Percentiles rank a stretch among this genome's conserved stretches.
These are phyloP conservation scores for Disparrhopalites patrizii DNA, from an alignment of 2,888 invertebrate species.

Conservation along the genomic window DNA sequence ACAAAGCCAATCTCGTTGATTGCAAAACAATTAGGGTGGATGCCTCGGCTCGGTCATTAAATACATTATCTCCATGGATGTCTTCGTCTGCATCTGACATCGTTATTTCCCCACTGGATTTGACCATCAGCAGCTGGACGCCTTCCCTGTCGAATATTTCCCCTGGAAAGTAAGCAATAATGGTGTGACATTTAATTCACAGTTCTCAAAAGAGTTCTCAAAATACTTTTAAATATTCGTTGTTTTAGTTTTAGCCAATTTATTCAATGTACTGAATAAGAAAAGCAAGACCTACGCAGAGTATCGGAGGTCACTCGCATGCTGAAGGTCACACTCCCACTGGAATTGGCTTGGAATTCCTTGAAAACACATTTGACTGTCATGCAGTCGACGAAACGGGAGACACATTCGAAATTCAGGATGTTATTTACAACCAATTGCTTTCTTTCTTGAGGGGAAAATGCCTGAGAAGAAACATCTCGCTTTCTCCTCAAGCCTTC, in stretches of 20 bases:
- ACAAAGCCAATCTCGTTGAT: slow-evolving; percentile 6
- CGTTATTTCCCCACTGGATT: not conserved
- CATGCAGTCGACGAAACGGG: slow-evolving; percentile 16
- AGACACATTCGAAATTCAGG: slow-evolving; percentile 6
- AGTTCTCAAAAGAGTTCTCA: not conserved
- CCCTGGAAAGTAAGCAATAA: slow-evolving; percentile 10
- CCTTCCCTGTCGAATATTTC: slow-evolving; percentile 7
- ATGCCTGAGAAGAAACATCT: no score
- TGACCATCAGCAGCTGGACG: not conserved
- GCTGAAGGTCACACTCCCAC: slow-evolving; percentile 15
- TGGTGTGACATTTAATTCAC: no score
- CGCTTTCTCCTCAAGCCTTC: no score
- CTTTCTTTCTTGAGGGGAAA: no score
- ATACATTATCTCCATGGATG: not conserved
- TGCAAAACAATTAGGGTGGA: no score
- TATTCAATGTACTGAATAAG: no score
- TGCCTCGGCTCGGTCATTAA: slow-evolving; percentile 5
- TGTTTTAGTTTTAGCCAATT: not conserved
- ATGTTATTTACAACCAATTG: no score
- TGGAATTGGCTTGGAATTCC: slow-evolving; percentile 13
- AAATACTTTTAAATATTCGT: not conserved
- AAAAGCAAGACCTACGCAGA: slow-evolving; percentile 10
- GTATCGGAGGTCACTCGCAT: slow-evolving; percentile 13
- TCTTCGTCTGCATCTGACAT: slow-evolving; percentile 1
- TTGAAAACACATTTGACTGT: slow-evolving; percentile 14